Percentiles rank a stretch among this genome's conserved stretches.
phyloP scores from a whole-genome alignment of 1,140 invertebrate species.

The Choristoneura fumiferana region DNA sequence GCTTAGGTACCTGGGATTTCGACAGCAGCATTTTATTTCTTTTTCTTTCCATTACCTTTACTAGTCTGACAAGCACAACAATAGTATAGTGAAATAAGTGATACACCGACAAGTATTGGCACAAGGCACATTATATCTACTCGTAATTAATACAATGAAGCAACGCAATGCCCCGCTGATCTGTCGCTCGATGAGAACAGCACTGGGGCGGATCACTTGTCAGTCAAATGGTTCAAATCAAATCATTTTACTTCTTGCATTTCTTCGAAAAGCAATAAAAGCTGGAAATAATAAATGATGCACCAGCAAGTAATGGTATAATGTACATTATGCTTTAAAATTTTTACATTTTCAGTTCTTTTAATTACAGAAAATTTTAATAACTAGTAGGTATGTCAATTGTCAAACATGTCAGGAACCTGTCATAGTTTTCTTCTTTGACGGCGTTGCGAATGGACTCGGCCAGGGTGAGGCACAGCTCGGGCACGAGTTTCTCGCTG shows the following conservation, averaged over 20 bases:
- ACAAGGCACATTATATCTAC: no score
- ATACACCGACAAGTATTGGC: no score
- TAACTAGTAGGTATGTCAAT: not conserved
- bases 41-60: not conserved
- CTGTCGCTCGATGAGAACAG: conserved; percentile 18
- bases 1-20: conserved; percentile 18
- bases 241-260: not conserved
- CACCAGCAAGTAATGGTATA: conserved; percentile 41
- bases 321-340: conserved; percentile 43
- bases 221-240: not conserved
- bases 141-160: no score
- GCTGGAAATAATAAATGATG: conserved; percentile 33
- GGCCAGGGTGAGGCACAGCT: conserved; percentile 56
- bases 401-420: conserved; percentile 35
- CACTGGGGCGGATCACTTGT: not conserved
- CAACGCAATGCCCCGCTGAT: not conserved
- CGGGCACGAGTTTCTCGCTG: conserved; percentile 61
- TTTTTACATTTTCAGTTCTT: conserved; percentile 18
- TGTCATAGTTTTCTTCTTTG: conserved; percentile 75
- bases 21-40: conserved; percentile 21
- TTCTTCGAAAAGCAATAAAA: conserved; percentile 27
- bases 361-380: not conserved
- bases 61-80: not conserved
- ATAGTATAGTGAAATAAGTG: no score
- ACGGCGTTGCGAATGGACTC: conserved; percentile 61